phyloP scores from a whole-genome alignment of 1,140 invertebrate species.

The Papilio polytes region DNA sequence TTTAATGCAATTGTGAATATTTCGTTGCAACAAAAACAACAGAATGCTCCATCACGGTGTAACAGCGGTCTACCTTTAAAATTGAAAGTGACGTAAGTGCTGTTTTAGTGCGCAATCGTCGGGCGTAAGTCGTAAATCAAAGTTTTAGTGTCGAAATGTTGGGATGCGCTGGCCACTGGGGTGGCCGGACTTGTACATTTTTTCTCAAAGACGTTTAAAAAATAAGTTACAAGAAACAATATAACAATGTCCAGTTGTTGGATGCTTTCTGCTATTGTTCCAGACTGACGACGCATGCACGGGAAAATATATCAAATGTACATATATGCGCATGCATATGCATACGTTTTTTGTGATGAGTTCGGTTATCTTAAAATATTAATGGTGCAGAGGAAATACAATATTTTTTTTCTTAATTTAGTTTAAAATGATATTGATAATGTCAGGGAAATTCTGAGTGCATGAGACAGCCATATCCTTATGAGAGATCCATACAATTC shows the following conservation, averaged over 20 bases:
- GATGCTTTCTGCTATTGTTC: slow-evolving; percentile 72
- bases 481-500: too few relatives aligned
- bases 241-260: slow-evolving; percentile 72
- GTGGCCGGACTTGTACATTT: slow-evolving; percentile 70
- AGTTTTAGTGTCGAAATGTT: slow-evolving; percentile 83
- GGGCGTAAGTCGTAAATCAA: slow-evolving; percentile 81
- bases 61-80: slow-evolving; percentile 71
- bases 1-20: not conserved
- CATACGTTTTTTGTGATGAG: not conserved
- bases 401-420: not conserved
- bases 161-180: slow-evolving; percentile 79
- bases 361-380: slow-evolving; percentile 1
- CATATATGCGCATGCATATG: too few relatives aligned
- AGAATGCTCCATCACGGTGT: slow-evolving; percentile 66
- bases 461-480: too few relatives aligned
- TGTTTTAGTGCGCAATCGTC: slow-evolving; percentile 81
- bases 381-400: not conserved
- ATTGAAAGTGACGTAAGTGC: slow-evolving; percentile 83
- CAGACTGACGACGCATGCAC: slow-evolving; percentile 56
- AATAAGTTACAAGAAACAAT: slow-evolving; percentile 75
- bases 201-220: slow-evolving; percentile 63
- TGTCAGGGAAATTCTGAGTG: too few relatives aligned
- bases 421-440: too few relatives aligned
- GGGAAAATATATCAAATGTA: slow-evolving; percentile 47
- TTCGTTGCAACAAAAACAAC: not conserved